Conservation (phyloP, 2,888 invertebrate genomes). For the Perdita meconis region DNA sequence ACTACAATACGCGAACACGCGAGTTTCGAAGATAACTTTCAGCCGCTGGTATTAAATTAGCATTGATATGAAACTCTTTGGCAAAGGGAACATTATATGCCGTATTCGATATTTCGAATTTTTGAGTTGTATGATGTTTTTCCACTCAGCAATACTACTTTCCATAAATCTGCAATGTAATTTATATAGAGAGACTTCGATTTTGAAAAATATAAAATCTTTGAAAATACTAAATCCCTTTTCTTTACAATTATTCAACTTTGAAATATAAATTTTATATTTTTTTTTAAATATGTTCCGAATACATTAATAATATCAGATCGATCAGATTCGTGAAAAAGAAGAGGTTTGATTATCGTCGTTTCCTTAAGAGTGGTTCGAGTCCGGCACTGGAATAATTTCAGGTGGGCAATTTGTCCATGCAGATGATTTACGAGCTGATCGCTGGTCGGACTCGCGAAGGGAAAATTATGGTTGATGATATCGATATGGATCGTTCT, state of each 20-base stretch:
- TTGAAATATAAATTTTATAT: too few species aligned
- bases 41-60: slow-evolving; percentile 11
- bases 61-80: slow-evolving; percentile 3
- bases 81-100: slow-evolving; percentile 16
- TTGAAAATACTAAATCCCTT: too few species aligned
- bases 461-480: slow-evolving; percentile 43
- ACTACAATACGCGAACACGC: slow-evolving; percentile 16
- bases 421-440: slow-evolving; percentile 56
- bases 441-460: slow-evolving; percentile 30
- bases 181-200: too few species aligned
- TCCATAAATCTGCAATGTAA: too few species aligned
- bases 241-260: too few species aligned
- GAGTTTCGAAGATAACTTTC: background rate
- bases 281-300: too few species aligned
- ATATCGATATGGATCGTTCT: slow-evolving; percentile 41
- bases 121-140: too few species aligned
- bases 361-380: slow-evolving; percentile 21
- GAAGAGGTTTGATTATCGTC: slow-evolving; percentile 6
- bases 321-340: background rate
- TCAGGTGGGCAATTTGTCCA: slow-evolving; percentile 53
- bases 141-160: too few species aligned
- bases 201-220: too few species aligned
- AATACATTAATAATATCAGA: too few species aligned
- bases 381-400: slow-evolving; percentile 38
- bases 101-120: too few species aligned